phyloP scores from a whole-genome alignment of 2,113 vertebrate genomes.

The Ictalurus punctatus region DNA sequence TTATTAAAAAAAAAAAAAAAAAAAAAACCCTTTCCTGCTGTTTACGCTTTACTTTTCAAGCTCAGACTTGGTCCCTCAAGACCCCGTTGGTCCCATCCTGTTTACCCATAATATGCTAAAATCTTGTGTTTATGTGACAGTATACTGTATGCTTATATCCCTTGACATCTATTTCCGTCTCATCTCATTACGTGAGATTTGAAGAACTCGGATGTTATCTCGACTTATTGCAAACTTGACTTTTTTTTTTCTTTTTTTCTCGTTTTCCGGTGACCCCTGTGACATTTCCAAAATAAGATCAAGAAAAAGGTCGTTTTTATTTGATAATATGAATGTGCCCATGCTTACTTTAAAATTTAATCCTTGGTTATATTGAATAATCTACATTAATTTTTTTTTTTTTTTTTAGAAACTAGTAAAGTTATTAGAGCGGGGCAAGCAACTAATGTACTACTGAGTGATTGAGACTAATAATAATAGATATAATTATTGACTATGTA shows the following conservation, averaged over 20 bases:
- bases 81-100: neutral
- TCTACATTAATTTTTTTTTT: neutral
- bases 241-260: too few relatives aligned
- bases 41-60: neutral
- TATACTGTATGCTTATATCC: neutral
- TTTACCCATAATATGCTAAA: neutral
- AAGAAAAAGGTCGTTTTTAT: conserved; percentile 9
- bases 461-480: neutral
- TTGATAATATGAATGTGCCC: neutral
- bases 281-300: conserved; percentile 8
- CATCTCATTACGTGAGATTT: conserved; percentile 1
- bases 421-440: neutral
- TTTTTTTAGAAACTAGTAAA: neutral
- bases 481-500: neutral
- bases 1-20: neutral
- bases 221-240: neutral
- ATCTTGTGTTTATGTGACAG: neutral
- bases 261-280: neutral
- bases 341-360: neutral
- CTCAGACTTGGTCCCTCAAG: neutral
- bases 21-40: neutral
- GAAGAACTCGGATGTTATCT: neutral
- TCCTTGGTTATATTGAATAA: neutral
- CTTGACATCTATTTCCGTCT: neutral
- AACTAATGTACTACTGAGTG: neutral